phyloP scores from a whole-genome alignment of 2,113 vertebrate genomes.

The Nothobranchius kuhntae region DNA sequence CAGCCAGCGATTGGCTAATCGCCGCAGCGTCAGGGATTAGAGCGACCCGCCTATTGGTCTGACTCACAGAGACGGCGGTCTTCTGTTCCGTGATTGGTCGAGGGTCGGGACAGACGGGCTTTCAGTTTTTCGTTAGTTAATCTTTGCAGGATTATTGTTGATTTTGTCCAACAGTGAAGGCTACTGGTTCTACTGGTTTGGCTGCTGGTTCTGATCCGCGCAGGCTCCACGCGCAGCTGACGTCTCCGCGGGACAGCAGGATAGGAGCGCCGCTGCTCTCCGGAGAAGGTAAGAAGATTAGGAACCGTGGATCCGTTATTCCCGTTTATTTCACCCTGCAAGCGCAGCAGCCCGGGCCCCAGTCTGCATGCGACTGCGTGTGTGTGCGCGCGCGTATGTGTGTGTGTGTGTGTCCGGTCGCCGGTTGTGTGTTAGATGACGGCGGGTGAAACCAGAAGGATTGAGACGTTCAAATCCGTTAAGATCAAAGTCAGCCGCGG shows the following conservation, averaged over 20 bases:
- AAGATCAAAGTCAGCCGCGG: background rate
- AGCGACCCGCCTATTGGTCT: slow-evolving; percentile 59
- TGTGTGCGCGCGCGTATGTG: background rate
- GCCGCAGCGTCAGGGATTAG: slow-evolving; percentile 55
- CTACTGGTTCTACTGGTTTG: background rate
- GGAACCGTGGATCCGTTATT: slow-evolving; percentile 53
- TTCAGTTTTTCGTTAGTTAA: background rate
- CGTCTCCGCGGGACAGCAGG: background rate
- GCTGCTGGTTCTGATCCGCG: no score
- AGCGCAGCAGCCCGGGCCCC: no score
- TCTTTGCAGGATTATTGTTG: slow-evolving; percentile 6
- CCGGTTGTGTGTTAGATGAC: background rate
- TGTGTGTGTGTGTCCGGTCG: background rate
- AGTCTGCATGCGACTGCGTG: background rate
- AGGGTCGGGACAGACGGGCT: background rate
- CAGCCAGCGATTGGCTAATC: slow-evolving; percentile 61
- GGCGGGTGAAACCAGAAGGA: slow-evolving; percentile 21
- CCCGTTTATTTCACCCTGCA: no score
- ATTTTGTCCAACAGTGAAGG: background rate
- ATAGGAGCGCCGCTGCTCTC: slow-evolving; percentile 13
- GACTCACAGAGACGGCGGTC: slow-evolving; percentile 42
- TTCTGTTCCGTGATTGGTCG: slow-evolving; percentile 49
- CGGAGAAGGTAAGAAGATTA: slow-evolving; percentile 81
- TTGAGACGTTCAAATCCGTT: slow-evolving; percentile 25
- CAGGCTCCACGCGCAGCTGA: background rate